Conservation (phyloP, 2,888 invertebrate species). For the Eumacrocentrus americanus region DNA sequence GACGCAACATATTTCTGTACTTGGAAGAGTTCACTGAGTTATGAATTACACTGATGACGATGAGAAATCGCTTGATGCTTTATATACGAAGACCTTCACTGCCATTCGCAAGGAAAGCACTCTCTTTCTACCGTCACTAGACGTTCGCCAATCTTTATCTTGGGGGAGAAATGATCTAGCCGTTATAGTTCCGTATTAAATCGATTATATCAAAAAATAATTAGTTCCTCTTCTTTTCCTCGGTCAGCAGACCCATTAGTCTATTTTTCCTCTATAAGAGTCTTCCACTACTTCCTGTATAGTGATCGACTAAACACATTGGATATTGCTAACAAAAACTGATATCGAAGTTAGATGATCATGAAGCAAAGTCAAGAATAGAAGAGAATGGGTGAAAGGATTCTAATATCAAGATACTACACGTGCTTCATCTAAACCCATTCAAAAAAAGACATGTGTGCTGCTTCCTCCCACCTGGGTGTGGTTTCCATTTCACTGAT, state of each 20-base stretch:
- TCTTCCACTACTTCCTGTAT: too few relatives aligned
- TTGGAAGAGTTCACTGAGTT: neutral
- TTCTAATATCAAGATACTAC: neutral
- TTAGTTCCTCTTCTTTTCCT: too few relatives aligned
- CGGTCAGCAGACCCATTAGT: too few relatives aligned
- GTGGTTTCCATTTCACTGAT: too few relatives aligned
- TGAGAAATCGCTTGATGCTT: slow-evolving; percentile 49
- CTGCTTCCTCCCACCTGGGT: too few relatives aligned
- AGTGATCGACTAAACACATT: too few relatives aligned
- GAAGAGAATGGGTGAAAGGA: neutral
- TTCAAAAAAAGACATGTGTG: neutral
- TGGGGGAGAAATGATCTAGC: slow-evolving; percentile 8
- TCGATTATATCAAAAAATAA: too few relatives aligned
- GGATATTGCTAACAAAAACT: too few relatives aligned
- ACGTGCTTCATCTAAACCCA: neutral
- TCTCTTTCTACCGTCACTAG: slow-evolving; percentile 51
- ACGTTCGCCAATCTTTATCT: slow-evolving; percentile 46
- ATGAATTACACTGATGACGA: slow-evolving; percentile 48
- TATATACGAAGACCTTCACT: slow-evolving; percentile 60
- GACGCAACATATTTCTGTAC: too few relatives aligned
- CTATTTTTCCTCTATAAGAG: too few relatives aligned
- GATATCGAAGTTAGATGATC: too few relatives aligned
- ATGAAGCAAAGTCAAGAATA: neutral
- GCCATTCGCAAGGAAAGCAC: slow-evolving; percentile 54
- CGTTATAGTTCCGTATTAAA: neutral